These are phyloP conservation scores for Ips typographus DNA, from an alignment of 1,140 invertebrate genomes.

Conservation along the genomic window DNA sequence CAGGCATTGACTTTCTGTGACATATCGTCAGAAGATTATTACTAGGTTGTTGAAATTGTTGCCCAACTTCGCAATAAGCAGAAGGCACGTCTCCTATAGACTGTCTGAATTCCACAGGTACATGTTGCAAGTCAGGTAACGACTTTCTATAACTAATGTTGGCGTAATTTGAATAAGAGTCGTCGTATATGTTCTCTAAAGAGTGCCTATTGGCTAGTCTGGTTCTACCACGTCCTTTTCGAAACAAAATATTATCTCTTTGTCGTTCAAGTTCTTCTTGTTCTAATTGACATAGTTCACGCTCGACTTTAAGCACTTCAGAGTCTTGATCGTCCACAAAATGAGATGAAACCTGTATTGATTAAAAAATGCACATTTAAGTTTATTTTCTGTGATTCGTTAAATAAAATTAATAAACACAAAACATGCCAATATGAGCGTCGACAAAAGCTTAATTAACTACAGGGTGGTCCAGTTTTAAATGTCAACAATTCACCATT, in stretches of 20 bases:
- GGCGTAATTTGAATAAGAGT: conserved; percentile 46
- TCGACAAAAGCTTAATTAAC: too few relatives aligned
- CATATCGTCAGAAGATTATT: conserved; percentile 44
- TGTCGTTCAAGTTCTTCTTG: conserved; percentile 76
- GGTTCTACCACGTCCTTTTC: conserved; percentile 59
- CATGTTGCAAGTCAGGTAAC: conserved; percentile 60
- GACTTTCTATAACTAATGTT: conserved; percentile 62
- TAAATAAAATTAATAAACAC: too few relatives aligned
- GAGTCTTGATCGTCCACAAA: conserved; percentile 51
- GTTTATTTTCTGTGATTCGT: background rate
- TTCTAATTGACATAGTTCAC: conserved; percentile 72
- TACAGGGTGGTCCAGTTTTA: too few relatives aligned
- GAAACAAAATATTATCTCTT: conserved; percentile 66
- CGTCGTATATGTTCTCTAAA: conserved; percentile 60
- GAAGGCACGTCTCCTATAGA: conserved; percentile 43
- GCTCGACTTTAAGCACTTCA: conserved; percentile 74
- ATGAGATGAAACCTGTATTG: conserved; percentile 35
- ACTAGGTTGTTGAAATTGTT: conserved; percentile 39
- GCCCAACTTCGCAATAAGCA: conserved; percentile 34
- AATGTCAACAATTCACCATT: too few relatives aligned
- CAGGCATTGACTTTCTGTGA: conserved; percentile 58
- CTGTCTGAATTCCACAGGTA: conserved; percentile 40
- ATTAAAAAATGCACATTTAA: background rate
- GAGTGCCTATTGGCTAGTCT: conserved; percentile 59
- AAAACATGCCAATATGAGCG: too few relatives aligned